Evolutionary conservation across 2,888 invertebrate genomes (phyloP).

Genomic region (Parapristionchus giblindavisi): DNA sequence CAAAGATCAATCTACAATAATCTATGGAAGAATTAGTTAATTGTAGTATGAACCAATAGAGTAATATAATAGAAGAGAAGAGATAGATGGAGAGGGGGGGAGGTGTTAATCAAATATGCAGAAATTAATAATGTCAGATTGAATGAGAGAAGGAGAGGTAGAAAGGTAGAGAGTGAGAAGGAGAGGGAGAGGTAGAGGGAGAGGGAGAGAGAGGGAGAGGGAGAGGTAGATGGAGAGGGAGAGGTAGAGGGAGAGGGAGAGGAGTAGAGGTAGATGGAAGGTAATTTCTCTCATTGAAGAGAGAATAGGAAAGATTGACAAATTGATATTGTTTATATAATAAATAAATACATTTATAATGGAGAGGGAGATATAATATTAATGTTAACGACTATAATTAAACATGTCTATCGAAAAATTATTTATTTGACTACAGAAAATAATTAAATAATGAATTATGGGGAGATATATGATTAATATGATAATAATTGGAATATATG

Average conservation of each 20-base stretch:
- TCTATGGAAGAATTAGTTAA: not conserved
- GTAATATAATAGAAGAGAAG: not conserved
- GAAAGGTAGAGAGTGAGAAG: too few species aligned
- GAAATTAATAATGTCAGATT: slow-evolving; percentile 38
- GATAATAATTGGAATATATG: too few species aligned
- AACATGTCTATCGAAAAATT: not conserved
- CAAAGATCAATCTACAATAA: too few species aligned
- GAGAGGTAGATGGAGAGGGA: too few species aligned
- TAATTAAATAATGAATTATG: not conserved
- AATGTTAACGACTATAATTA: not conserved
- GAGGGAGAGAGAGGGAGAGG: too few species aligned
- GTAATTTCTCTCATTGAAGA: slow-evolving; percentile 29
- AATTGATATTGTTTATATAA: too few species aligned
- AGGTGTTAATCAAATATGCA: slow-evolving; percentile 35
- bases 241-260: too few species aligned
- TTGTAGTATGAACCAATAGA: not conserved
- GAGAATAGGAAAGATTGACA: slow-evolving; percentile 28
- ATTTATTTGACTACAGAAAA: not conserved
- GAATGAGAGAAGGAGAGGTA: slow-evolving; percentile 24
- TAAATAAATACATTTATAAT: slow-evolving; percentile 15
- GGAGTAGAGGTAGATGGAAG: too few species aligned
- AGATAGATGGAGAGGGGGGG: slow-evolving; percentile 12
- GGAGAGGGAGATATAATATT: not conserved
- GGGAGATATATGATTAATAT: too few species aligned
- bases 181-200: too few species aligned